phyloP scores from a whole-genome alignment of 53 echinoderm and acorn worm genomes.

The Holothuria leucospilota region DNA sequence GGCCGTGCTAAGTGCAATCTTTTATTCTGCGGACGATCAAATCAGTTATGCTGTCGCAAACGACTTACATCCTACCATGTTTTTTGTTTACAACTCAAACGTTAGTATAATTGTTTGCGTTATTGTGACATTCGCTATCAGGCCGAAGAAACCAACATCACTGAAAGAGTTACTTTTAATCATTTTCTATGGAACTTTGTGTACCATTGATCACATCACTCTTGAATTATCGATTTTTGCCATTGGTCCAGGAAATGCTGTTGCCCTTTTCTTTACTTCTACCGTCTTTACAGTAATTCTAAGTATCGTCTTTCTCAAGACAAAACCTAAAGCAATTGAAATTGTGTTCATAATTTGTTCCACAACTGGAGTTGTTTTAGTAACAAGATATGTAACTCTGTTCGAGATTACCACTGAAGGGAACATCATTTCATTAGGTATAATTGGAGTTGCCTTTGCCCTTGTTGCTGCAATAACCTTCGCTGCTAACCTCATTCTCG shows the following conservation, averaged over 20 bases:
- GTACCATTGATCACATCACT: neutral
- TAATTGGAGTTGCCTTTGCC: neutral
- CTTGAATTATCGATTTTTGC: neutral
- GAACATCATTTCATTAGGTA: too few relatives aligned
- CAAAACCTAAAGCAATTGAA: neutral
- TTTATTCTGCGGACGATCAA: too few relatives aligned
- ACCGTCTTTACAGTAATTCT: neutral
- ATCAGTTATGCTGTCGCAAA: too few relatives aligned
- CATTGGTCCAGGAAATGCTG: conserved; percentile 13
- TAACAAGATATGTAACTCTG: neutral
- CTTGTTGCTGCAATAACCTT: neutral
- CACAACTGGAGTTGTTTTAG: neutral
- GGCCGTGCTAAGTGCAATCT: too few relatives aligned
- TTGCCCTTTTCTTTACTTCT: neutral
- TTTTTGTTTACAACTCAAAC: neutral
- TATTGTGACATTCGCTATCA: neutral
- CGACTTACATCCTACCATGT: too few relatives aligned
- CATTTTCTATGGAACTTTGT: neutral
- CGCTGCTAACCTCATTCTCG: neutral
- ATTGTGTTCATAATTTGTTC: conserved; percentile 3
- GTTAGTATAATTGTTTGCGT: neutral
- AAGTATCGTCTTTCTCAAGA: neutral
- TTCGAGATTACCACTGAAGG: too few relatives aligned
- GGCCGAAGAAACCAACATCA: neutral
- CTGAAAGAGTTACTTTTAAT: neutral